A percentile compares a stretch with the other conserved stretches of the same genome.
These are phyloP conservation scores for Chelonoidis abingdonii DNA, from an alignment of 2,113 vertebrate genomes.

Conservation along the genomic window DNA sequence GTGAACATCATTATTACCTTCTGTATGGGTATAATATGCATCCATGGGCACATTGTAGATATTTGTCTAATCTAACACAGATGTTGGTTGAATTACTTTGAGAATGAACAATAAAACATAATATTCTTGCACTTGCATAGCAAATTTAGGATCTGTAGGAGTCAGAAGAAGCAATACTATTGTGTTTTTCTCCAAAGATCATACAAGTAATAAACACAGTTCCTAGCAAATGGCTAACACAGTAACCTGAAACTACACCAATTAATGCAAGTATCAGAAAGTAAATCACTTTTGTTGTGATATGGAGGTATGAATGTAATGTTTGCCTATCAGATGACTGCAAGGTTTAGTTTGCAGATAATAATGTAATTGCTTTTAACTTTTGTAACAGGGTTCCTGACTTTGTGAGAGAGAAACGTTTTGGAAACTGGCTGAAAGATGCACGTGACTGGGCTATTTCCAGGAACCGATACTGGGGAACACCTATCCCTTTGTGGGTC, in stretches of 20 bases:
- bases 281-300: background rate
- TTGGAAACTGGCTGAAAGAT: constrained; percentile 97
- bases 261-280: background rate
- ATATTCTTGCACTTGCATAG: background rate
- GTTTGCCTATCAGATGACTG: background rate
- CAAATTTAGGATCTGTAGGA: background rate
- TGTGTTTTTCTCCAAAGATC: background rate
- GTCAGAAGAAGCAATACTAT: background rate
- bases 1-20: background rate
- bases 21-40: background rate
- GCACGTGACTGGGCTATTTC: constrained; percentile 97
- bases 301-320: background rate
- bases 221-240: background rate
- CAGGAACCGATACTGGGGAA: constrained; percentile 98
- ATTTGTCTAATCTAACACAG: background rate
- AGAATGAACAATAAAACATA: background rate
- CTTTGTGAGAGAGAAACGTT: constrained; percentile 95
- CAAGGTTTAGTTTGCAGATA: background rate
- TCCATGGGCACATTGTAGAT: background rate
- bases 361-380: fast-evolving
- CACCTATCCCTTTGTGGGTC: constrained; percentile 97
- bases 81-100: background rate
- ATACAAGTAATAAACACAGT: fast-evolving
- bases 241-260: fast-evolving
- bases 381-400: constrained; percentile 90